phyloP scores from a whole-genome alignment of 2,888 invertebrate genomes.

The Callyntrura sp. region DNA sequence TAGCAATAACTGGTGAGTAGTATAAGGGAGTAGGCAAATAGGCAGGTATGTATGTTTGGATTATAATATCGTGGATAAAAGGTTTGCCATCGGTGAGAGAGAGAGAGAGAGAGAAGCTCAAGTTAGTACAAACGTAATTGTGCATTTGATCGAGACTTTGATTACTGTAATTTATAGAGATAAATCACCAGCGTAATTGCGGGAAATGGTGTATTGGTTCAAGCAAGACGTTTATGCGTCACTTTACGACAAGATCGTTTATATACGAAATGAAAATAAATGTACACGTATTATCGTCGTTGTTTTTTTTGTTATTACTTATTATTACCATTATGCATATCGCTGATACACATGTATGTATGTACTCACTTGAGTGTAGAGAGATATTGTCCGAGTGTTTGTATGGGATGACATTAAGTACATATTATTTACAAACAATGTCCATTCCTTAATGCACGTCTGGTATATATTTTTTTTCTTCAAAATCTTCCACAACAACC shows the following conservation, averaged over 20 bases:
- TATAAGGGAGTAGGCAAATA: slow-evolving; percentile 31
- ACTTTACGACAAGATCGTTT: slow-evolving; percentile 61
- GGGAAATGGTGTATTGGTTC: slow-evolving; percentile 73
- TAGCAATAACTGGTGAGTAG: slow-evolving; percentile 18
- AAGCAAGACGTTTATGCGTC: slow-evolving; percentile 71
- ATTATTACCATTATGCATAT: too few species aligned
- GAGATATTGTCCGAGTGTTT: background rate
- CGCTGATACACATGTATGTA: too few species aligned
- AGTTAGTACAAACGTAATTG: slow-evolving; percentile 78
- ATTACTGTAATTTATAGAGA: slow-evolving; percentile 84
- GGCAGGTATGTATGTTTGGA: slow-evolving; percentile 32
- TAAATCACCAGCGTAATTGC: slow-evolving; percentile 84
- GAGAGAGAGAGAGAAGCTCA: too few species aligned
- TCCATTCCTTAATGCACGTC: background rate
- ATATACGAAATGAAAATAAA: background rate
- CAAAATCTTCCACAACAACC: too few species aligned
- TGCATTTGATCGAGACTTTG: slow-evolving; percentile 83
- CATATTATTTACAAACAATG: slow-evolving; percentile 48
- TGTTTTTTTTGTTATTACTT: too few species aligned
- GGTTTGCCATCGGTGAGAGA: too few species aligned
- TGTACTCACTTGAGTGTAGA: too few species aligned
- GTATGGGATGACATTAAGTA: slow-evolving; percentile 56
- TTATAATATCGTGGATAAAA: slow-evolving; percentile 26
- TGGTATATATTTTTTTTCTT: too few species aligned
- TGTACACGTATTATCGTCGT: too few species aligned